Evolutionary conservation across 1,140 invertebrate genomes (phyloP), one percentile per base, ranked within the genome.

Genomic region (Meloidogyne hapla): DNA sequence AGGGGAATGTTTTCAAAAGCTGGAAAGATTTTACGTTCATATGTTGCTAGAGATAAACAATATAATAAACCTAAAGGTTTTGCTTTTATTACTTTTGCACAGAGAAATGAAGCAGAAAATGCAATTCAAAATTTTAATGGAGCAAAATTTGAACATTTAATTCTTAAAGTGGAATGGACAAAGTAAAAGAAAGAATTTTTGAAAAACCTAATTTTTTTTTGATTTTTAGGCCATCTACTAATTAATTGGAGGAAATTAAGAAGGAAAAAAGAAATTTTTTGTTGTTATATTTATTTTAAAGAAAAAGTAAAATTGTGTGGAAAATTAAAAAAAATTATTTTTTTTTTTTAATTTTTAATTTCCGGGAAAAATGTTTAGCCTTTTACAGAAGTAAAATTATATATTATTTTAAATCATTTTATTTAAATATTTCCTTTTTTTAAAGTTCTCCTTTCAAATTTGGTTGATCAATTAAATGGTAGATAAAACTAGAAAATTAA

Each of bases 151-250:
- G 95, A 98, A 89, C 95, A 99, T 90, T 91, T 99, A 71, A 99
- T 99, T 87, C 89, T 99, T 13, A 95, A 92, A 88, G 97, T 98
- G 23, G 96, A 99, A 90, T 99, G 96, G 96, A 98, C 97, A 3
- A 98, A 97, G 89, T 79, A 23, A 77, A 38, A 23, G 13, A 18
- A 21, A 26, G 23, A 45, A 25, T 62, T 23, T n/a, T 61, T 67
- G n/a, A 40, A 63, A n/a, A 42, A 45, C 21, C 23, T 26, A 6
- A 9, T 48, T 74, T 48, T 40, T 15, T 66, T 33, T 64, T 73
- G 4, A 23, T 21, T 75, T 61, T n/a, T 23, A 69, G 73, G 10
- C 69, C 73, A 23, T 40, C 73, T 26, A 65, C 63, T 65, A 65
- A 15, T 26, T 15, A 33, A 65, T 6, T 26, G 28, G n/a, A 33